Evolutionary conservation across 2,888 invertebrate species (phyloP).

Genomic region (Ornithoptera priamus): DNA sequence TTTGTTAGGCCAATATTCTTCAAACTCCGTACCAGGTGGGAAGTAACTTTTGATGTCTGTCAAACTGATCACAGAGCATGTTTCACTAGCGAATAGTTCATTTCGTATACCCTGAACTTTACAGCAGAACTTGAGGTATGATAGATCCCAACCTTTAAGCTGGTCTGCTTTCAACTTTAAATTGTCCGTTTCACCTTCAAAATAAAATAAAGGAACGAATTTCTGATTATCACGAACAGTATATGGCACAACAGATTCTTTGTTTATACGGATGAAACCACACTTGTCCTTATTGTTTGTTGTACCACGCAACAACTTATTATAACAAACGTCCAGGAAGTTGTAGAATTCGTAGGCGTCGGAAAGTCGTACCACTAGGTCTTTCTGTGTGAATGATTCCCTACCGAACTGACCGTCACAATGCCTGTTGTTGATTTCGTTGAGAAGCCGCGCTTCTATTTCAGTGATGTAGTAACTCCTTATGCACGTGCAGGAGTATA

Average conservation of each 20-base stretch:
- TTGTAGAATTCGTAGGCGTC: constrained; percentile 95
- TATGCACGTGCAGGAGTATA: constrained; percentile 94
- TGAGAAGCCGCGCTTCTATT: constrained; percentile 92
- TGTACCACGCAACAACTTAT: constrained; percentile 87
- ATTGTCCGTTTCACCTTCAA: constrained; percentile 94
- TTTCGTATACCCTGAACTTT: constrained; percentile 96
- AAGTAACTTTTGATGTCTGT: constrained; percentile 95
- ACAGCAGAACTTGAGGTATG: constrained; percentile 96
- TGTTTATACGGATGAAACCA: constrained; percentile 94
- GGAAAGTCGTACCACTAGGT: constrained; percentile 91
- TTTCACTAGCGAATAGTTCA: constrained; percentile 94
- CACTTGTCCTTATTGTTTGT: constrained; percentile 89
- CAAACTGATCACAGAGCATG: constrained; percentile 93
- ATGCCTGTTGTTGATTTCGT: constrained; percentile 95
- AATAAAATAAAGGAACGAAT: constrained; percentile 94
- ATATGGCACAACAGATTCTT: constrained; percentile 95
- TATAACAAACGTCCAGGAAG: constrained; percentile 93
- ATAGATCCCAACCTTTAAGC: constrained; percentile 94
- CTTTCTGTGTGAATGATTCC: constrained; percentile 92
- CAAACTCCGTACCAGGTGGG: constrained; percentile 92
- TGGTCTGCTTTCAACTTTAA: constrained; percentile 92
- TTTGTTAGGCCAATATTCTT: constrained; percentile 96
- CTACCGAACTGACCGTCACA: constrained; percentile 95
- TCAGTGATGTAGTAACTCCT: constrained; percentile 96
- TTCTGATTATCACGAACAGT: constrained; percentile 90